phyloP scores from a whole-genome alignment of 2,797 vertebrate species.

The Austrolebias charrua region DNA sequence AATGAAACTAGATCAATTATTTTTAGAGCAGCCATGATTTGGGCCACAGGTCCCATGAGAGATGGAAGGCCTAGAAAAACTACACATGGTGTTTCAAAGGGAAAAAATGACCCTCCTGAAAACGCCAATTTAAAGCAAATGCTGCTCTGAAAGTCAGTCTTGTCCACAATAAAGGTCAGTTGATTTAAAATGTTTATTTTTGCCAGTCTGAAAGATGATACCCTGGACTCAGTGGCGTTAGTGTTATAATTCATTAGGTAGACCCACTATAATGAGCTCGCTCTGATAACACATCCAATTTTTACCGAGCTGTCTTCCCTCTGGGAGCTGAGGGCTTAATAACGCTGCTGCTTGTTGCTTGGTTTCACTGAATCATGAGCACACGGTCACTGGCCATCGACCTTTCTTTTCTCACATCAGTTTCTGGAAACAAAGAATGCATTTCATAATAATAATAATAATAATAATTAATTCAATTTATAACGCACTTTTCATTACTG shows the following conservation, averaged over 20 bases:
- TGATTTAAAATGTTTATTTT: conserved; percentile 20
- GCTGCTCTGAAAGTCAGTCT: conserved; percentile 8
- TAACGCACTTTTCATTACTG: too few species aligned
- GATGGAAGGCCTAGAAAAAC: conserved; percentile 53
- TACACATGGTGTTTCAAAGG: conserved; percentile 25
- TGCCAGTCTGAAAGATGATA: conserved; percentile 10
- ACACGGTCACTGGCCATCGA: conserved; percentile 27
- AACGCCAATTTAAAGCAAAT: conserved; percentile 22
- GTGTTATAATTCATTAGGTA: conserved; percentile 51
- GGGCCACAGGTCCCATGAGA: conserved; percentile 51
- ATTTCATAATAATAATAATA: too few species aligned
- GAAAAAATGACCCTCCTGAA: conserved; percentile 28
- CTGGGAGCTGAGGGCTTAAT: conserved; percentile 62
- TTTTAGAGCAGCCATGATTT: conserved; percentile 52
- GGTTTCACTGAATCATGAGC: conserved; percentile 69
- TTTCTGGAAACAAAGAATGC: conserved; percentile 27
- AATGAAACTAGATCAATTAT: conserved; percentile 43
- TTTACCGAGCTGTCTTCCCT: conserved; percentile 55
- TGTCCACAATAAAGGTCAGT: conserved; percentile 1
- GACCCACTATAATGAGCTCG: conserved; percentile 61
- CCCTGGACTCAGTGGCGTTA: conserved; percentile 10
- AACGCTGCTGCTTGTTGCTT: conserved; percentile 65
- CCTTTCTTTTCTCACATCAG: conserved; percentile 37
- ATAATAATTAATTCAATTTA: too few species aligned
- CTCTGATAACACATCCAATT: conserved; percentile 63